Conservation (phyloP, 2,888 invertebrate genomes). For the Ochlodes sylvanus region DNA sequence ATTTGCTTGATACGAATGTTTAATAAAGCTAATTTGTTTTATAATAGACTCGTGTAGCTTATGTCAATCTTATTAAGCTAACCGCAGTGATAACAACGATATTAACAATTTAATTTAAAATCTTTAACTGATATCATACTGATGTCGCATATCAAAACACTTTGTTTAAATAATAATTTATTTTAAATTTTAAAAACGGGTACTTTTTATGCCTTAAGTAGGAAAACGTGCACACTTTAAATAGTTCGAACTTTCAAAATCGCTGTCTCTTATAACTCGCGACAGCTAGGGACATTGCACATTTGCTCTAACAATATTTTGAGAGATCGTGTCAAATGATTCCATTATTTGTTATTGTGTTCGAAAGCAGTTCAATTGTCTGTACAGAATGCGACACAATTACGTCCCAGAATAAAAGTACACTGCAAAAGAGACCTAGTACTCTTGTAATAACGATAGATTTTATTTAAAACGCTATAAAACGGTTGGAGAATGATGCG, state of each 20-base stretch:
- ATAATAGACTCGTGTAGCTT: too few relatives aligned
- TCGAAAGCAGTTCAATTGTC: conserved; percentile 52
- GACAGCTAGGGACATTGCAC: conserved; percentile 51
- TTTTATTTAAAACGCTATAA: background rate
- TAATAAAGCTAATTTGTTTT: too few relatives aligned
- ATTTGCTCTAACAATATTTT: conserved; percentile 68
- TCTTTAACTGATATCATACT: too few relatives aligned
- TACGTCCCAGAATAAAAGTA: conserved; percentile 14
- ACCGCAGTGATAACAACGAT: too few relatives aligned
- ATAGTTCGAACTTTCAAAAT: background rate
- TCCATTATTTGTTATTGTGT: conserved; percentile 66
- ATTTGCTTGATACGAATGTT: too few relatives aligned
- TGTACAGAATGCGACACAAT: conserved; percentile 45
- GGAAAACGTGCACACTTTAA: too few relatives aligned
- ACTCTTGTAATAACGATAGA: background rate
- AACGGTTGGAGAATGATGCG: conserved; percentile 2
- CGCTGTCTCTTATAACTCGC: conserved; percentile 49
- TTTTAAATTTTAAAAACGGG: too few relatives aligned
- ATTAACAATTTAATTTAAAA: too few relatives aligned
- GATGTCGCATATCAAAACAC: too few relatives aligned
- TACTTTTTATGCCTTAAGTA: too few relatives aligned
- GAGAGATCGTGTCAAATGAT: conserved; percentile 77
- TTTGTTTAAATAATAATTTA: too few relatives aligned
- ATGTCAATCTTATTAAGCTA: too few relatives aligned
- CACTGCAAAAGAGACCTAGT: conserved; percentile 4